Evolutionary conservation across 2,888 invertebrate species (phyloP), one percentile per base, ranked within the genome.

Genomic region (Andrena trimmerana): DNA sequence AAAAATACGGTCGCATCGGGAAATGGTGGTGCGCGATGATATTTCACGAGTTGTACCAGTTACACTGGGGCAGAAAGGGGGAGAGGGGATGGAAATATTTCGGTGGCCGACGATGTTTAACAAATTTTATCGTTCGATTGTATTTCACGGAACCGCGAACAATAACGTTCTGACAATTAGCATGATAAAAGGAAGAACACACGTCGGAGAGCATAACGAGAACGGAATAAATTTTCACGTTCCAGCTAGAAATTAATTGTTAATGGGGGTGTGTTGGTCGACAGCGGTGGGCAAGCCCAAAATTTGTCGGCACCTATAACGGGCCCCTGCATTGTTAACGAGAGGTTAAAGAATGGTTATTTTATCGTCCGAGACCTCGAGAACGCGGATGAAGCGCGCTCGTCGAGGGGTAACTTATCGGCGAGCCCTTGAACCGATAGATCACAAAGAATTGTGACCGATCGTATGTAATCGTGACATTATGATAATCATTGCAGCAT

Each of bases 191-290:
- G 84, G 76, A 76, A 72, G 72, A 78, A 54, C 70, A 62, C 84
- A 72, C 84, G 79, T 75, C 83, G 84, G 79, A 73, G 63, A 84
- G 84, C 84, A 84, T 84, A 84, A 83, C 84, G 84, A 83, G 84
- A 83, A 69, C 71, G 59, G 84, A 83, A 83, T 84, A 83, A 83
- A 84, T 84, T 84, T 75, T 63, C 74, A 2, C 33, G 29, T 20
- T 42, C 48, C 73, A n/a, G 63, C 42, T 27, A 57, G 27, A 70
- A 74, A 83, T 83, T 83, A 70, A 78, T 74, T 67, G 68, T 75
- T 62, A 60, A 68, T 60, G 8, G 2, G 27, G n/a, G 29, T 68
- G 63, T 50, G 42, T 66, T 42, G 33, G n/a, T 71, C 24, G n/a
- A 5, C 24, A 70, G 33, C 66, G 42, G 42, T 16, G 50, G 31